phyloP scores from a whole-genome alignment of 1,140 invertebrate genomes.

The Euura saliciscinereae region DNA sequence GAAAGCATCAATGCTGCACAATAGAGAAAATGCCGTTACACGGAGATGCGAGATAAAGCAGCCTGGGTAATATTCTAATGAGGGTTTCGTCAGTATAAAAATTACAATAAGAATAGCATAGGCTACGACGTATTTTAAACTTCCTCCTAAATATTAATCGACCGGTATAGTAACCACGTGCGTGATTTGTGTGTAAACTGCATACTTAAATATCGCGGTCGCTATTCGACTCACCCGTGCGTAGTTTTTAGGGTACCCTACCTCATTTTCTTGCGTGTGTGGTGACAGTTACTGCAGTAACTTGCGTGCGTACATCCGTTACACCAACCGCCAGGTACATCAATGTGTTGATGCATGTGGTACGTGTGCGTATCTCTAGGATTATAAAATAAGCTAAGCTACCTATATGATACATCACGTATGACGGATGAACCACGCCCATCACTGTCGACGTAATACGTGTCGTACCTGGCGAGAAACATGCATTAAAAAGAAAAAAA shows the following conservation, averaged over 20 bases:
- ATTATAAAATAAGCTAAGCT: not conserved
- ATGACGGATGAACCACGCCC: slow-evolving; percentile 2
- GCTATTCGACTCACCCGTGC: too few species aligned
- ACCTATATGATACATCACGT: not conserved
- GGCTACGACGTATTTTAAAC: too few species aligned
- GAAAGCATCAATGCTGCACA: too few species aligned
- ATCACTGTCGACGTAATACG: not conserved
- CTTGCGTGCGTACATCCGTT: slow-evolving; percentile 4
- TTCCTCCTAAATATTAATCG: too few species aligned
- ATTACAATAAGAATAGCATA: too few species aligned
- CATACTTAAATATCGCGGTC: too few species aligned
- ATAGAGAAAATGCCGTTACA: too few species aligned
- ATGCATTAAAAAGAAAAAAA: not conserved
- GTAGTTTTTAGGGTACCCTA: not conserved
- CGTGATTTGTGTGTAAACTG: too few species aligned
- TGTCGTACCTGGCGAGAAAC: not conserved
- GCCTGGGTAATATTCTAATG: too few species aligned
- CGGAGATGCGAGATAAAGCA: too few species aligned
- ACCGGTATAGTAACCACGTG: too few species aligned
- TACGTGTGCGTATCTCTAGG: not conserved
- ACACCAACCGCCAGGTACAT: not conserved
- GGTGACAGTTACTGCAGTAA: not conserved
- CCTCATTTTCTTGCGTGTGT: not conserved
- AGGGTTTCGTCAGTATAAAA: too few species aligned
- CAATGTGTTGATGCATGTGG: not conserved